Conservation (phyloP, 1,140 invertebrate species). For the Diachasma alloeum region DNA sequence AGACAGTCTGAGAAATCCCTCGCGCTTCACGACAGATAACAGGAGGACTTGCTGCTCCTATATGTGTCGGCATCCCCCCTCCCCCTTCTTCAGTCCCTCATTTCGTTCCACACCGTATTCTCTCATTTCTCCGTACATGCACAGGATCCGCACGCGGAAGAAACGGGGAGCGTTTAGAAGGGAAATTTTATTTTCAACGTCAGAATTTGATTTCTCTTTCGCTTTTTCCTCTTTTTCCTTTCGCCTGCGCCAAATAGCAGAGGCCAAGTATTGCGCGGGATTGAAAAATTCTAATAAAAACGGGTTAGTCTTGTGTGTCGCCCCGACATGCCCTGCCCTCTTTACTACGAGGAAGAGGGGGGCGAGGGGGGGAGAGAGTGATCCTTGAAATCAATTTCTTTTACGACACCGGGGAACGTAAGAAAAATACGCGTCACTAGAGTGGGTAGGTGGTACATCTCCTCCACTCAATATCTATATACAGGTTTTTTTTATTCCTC, state of each 20-base stretch:
- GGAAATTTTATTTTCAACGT: background rate
- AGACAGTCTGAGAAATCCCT: constrained; percentile 19
- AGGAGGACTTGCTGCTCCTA: background rate
- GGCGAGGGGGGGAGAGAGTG: background rate
- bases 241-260: constrained; percentile 15
- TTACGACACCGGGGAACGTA: constrained; percentile 20
- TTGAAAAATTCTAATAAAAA: constrained; percentile 35
- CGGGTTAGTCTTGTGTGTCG: constrained; percentile 23
- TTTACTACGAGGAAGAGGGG: background rate
- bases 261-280: constrained; percentile 25
- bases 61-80: background rate
- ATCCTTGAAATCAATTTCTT: constrained; percentile 28
- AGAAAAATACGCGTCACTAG: constrained; percentile 18
- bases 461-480: background rate
- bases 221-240: background rate
- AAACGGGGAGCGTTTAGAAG: background rate
- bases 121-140: background rate
- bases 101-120: background rate
- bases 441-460: background rate
- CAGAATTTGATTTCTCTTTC: background rate
- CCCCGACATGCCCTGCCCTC: background rate
- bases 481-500: background rate
- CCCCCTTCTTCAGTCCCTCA: background rate
- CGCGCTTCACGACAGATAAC: background rate
- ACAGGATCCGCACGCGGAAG: background rate